Base-by-base conservation (phyloP, 2,888 invertebrate genomes). In the Lycia hirtaria region DNA sequence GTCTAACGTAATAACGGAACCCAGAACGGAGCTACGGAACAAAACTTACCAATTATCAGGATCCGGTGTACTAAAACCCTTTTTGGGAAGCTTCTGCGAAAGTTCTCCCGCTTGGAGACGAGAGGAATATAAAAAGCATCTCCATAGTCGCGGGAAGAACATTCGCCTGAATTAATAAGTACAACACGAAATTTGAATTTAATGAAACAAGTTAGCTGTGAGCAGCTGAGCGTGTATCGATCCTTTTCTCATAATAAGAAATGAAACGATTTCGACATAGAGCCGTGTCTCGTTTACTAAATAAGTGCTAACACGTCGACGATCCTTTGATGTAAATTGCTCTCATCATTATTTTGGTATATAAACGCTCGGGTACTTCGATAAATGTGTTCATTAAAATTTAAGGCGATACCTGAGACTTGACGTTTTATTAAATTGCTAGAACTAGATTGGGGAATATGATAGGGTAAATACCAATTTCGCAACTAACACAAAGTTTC, bases 131-230 rank as follows among this genome's bases (percentile, higher is more conserved):
- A 87, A 88, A 90, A 88, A 88, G 75, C 81, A 77, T 69, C 72
- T 68, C 70, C 68, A 70, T 72, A 78, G 75, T 71, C 71, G 73
- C 75, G 72, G 78, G 69, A 77, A 75, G 82, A 86, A 83, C 83
- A 83, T 73, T 76, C 77, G 75, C 79, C 81, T 89, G 90, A 92
- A 92, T 92, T 92, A 92, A 92, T 92, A 92, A 92, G 87, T 90
- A 88, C 85, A 92, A 91, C 92, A 89, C 87, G 87, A 90, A 92
- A 92, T 92, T 92, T 92, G 91, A 92, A 92, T 92, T 92, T 92
- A 92, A 92, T 92, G 92, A 92, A 92, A 92, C 92, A 92, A 92
- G 87, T 92, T 92, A 79, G 83, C 78, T 73, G 80, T 70, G 70
- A 85, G 74, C 89, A 87, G 90, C 90, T 88, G 91, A 88, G 85